Conservation (phyloP, 1,140 invertebrate species). For the Paramacrobiotus metropolitanus region DNA sequence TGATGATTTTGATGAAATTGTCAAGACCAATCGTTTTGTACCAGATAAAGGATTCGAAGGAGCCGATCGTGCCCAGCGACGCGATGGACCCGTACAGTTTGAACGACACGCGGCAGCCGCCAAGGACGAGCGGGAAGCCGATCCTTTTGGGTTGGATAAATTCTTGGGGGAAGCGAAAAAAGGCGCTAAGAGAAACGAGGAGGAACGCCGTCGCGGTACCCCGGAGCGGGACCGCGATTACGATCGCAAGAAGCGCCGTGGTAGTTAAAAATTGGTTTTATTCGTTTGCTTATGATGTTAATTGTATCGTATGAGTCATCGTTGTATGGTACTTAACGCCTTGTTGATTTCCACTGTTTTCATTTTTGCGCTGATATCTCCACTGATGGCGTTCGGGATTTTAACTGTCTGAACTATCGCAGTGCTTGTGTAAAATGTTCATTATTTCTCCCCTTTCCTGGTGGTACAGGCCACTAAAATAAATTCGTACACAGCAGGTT, state of each 20-base stretch:
- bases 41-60: constrained; percentile 90
- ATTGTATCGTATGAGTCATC: no score
- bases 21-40: constrained; percentile 75
- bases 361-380: no score
- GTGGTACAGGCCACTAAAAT: no score
- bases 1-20: constrained; percentile 57
- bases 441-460: no score
- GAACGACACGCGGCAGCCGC: constrained; percentile 31
- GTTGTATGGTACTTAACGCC: no score
- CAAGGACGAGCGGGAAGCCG: constrained; percentile 43
- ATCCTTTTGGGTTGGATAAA: constrained; percentile 91
- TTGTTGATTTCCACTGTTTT: no score
- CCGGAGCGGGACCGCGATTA: not conserved
- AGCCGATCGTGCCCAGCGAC: constrained; percentile 39
- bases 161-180: constrained; percentile 90
- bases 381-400: no score
- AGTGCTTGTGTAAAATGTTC: no score
- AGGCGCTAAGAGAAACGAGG: constrained; percentile 31
- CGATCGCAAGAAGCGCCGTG: not conserved
- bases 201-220: constrained; percentile 11
- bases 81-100: constrained; percentile 88
- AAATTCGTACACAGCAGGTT: no score
- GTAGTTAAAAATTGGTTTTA: no score
- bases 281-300: no score
- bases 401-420: no score